These are phyloP conservation scores for Globicephala melas DNA, from an alignment of 2,113 vertebrate genomes.

Conservation along the genomic window DNA sequence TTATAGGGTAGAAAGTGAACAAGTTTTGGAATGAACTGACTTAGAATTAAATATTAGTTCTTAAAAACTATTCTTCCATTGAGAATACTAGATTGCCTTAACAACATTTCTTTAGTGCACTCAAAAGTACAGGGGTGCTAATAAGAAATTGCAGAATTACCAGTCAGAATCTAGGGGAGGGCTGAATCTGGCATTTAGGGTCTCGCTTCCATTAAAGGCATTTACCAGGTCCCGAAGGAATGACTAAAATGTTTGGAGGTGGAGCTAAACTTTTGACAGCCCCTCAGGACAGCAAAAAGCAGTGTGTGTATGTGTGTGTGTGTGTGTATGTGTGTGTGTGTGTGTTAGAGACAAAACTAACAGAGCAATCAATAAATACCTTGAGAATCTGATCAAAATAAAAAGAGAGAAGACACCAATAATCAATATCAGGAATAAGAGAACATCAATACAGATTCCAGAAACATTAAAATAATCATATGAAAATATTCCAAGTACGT, in stretches of 20 bases:
- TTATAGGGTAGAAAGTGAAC: neutral
- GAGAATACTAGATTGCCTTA: neutral
- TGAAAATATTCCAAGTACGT: neutral
- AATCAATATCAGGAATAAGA: neutral
- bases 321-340: neutral
- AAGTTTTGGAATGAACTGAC: neutral
- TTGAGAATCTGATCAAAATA: neutral
- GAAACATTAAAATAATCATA: neutral
- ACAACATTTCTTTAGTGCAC: neutral
- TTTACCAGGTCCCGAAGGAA: neutral
- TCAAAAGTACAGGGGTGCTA: neutral
- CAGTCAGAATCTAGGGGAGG: neutral
- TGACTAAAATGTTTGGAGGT: neutral
- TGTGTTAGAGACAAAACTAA: neutral
- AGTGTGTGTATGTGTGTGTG: neutral
- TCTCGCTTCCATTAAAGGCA: neutral
- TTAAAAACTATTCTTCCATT: neutral
- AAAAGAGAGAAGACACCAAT: neutral
- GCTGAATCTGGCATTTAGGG: neutral
- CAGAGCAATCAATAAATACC: neutral
- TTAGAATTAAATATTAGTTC: slow-evolving; percentile 1
- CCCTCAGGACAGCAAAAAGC: neutral
- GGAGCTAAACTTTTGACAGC: neutral
- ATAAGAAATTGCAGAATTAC: neutral
- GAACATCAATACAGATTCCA: neutral